Base-by-base conservation (phyloP, 2,888 invertebrate genomes). In the Sarcophaga rosellei region DNA sequence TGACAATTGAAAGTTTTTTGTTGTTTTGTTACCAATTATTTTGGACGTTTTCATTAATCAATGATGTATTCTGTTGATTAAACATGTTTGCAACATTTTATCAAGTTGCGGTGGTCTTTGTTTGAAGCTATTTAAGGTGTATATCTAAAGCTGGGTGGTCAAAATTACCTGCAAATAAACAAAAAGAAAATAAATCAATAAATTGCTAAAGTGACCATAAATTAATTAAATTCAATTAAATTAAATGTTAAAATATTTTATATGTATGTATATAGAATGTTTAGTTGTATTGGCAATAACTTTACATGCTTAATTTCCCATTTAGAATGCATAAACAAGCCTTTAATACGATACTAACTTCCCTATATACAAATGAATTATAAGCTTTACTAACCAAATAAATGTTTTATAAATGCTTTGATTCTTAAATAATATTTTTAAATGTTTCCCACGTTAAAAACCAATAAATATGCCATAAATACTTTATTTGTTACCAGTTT, bases 361-460 rank as follows among this genome's bases (percentile, higher is more conserved):
- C 35, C 35, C 35, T 35, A 35, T 35, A 35, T n/a, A n/a, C n/a
- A n/a, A n/a, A n/a, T 35, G 12, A 53, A 17, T 3, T 15, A 15
- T 70, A 74, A 79, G 74, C 84, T 84, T 84, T 69, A 21, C 25
- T 21, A 23, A 12, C 21, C 66, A 63, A 20, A 57, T 74, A 79
- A 72, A 59, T 65, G 65, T 47, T 65, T 20, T 25, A 25, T 81
- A 17, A 73, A 45, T 62, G 15, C 10, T 35, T 62, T 70, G 53
- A 53, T 62, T 68, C 44, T 44, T 21, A 57, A 82, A 1, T 10
- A 12, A 53, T 15, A 53, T 53, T 53, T 47, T 10, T 17, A 44
- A 45, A 78, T 68, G 59, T 75, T 86, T 86, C 86, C 74, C 80
- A 86, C 86, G 83, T 77, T 74, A 81, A 80, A 73, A 76, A 73